Base-by-base conservation (phyloP, 2,113 vertebrate genomes). In the Cyprinus carpio region DNA sequence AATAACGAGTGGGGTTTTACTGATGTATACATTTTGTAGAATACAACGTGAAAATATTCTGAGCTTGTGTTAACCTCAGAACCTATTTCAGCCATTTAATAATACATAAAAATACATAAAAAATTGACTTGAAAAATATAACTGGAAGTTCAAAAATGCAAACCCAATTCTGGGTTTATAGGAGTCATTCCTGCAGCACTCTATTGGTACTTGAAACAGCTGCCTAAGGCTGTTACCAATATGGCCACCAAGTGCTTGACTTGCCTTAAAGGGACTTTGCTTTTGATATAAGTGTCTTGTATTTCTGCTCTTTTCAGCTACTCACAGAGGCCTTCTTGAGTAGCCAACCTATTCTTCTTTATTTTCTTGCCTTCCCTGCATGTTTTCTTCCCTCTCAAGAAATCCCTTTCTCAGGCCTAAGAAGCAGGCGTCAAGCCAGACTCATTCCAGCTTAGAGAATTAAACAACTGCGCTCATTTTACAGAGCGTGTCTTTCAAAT, bases 381-480 rank as follows among this genome's bases (percentile, higher is more conserved):
- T 46, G n/a, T 64, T 56, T 40, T 23, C 18, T 60, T 54, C 62
- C 4, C 12, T 82, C 74, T 60, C 65, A 16, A 71, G 34, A 71
- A 71, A 71, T 72, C 64, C 34, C 56, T 58, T 46, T 51, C 75
- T 58, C 18, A 20, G 12, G 25, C 77, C 64, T 49, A 75, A 77
- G 67, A 37, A 82, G 58, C 62, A 56, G 85, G 72, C 80, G n/a
- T 54, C 8, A 43, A 49, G 71, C 80, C 72, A 82, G 51, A 20
- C 49, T 83, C 72, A 82, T 77, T 60, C 29, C n/a, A 87, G 83
- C 64, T 40, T 81, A 51, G 62, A 82, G 75, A 82, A 62, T 65
- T 25, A 74, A 79, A 85, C 27, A 78, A 71, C 46, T 69, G 37
- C 20, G 4, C 43, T 76, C 62, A 37, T 58, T 37, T 25, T 54